These are phyloP conservation scores for Calameuta filiformis DNA, from an alignment of 2,888 invertebrate genomes.

Conservation along the genomic window DNA sequence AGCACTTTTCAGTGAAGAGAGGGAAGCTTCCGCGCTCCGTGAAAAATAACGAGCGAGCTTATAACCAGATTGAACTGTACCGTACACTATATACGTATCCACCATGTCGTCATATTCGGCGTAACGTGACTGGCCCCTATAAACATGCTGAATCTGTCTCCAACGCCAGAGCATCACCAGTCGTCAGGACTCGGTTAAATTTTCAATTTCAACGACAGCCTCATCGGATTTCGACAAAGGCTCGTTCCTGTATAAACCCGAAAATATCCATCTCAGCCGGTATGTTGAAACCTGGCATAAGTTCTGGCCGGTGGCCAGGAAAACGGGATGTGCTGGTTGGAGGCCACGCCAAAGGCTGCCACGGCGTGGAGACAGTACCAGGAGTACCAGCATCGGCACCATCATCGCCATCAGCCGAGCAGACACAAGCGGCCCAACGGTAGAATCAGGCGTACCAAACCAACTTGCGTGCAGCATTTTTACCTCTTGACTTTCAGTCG, in stretches of 20 bases:
- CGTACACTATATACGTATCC: neutral
- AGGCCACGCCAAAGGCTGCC: slow-evolving; percentile 2
- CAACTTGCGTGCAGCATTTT: neutral
- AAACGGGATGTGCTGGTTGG: slow-evolving; percentile 17
- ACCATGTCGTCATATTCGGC: neutral
- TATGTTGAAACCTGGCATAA: slow-evolving; percentile 65
- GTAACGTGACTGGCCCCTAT: neutral
- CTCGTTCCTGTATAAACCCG: slow-evolving; percentile 44
- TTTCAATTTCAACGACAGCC: neutral
- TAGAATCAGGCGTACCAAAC: neutral
- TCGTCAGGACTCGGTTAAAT: neutral
- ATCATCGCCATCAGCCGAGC: neutral
- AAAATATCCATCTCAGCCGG: slow-evolving; percentile 63
- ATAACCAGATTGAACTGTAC: neutral
- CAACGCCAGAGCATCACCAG: neutral
- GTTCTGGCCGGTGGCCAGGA: slow-evolving; percentile 58
- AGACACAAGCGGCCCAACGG: neutral
- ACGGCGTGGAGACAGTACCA: neutral
- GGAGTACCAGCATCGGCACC: neutral
- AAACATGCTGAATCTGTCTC: neutral
- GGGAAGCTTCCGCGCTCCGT: no score
- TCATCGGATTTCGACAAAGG: slow-evolving; percentile 7
- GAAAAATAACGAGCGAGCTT: no score
- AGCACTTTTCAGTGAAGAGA: no score
- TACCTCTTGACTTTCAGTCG: neutral